Evolutionary conservation across 1,140 invertebrate genomes (phyloP).

Genomic region (Aleiodes sp.): DNA sequence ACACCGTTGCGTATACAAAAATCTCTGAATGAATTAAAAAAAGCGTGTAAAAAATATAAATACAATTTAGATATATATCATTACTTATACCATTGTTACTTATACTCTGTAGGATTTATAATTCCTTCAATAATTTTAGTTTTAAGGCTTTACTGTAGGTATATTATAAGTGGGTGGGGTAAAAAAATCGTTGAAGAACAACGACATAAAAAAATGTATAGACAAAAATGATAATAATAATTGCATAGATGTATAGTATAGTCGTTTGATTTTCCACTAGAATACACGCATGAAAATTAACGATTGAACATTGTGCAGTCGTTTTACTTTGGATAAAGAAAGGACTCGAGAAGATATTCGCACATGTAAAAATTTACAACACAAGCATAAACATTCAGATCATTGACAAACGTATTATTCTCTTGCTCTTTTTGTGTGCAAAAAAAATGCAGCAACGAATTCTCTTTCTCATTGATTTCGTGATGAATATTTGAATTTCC

Average conservation of each 20-base stretch:
- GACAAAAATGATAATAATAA: constrained; percentile 8
- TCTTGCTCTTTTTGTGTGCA: no score
- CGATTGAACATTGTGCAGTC: not conserved
- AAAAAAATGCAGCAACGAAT: no score
- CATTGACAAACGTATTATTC: no score
- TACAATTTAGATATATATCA: constrained; percentile 31
- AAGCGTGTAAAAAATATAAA: constrained; percentile 35
- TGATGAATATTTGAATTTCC: no score
- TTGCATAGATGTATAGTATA: not conserved
- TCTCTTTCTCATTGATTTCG: no score
- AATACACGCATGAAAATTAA: not conserved
- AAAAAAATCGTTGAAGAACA: not conserved
- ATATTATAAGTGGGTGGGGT: not conserved
- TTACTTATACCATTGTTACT: constrained; percentile 29
- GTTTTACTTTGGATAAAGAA: no score
- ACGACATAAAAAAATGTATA: constrained; percentile 3
- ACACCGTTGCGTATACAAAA: not conserved
- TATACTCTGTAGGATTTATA: constrained; percentile 24
- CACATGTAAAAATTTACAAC: no score
- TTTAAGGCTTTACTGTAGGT: not conserved
- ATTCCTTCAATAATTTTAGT: not conserved
- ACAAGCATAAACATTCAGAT: no score
- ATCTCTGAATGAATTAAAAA: not conserved
- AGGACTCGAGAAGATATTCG: no score
- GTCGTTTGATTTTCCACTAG: no score